Percentiles rank a stretch among this genome's conserved stretches.
Evolutionary conservation across 2,797 vertebrate species (phyloP).

Genomic region (Siniperca undulata): DNA sequence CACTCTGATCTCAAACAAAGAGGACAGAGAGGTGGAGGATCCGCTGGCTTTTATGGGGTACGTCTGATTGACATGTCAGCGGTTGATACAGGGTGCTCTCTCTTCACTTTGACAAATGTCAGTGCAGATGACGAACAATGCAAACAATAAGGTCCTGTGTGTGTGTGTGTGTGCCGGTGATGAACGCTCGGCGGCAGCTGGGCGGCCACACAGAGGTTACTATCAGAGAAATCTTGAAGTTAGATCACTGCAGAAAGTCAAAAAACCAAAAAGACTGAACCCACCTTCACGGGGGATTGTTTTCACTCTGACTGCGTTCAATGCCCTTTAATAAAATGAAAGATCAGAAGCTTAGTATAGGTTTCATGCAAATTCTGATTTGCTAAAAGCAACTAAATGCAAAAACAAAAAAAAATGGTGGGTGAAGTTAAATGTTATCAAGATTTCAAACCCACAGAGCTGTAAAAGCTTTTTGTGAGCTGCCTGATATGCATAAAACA

Average conservation of each 20-base stretch:
- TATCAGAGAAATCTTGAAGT: slow-evolving; percentile 40
- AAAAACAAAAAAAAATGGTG: not conserved
- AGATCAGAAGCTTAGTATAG: not conserved
- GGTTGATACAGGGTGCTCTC: slow-evolving; percentile 21
- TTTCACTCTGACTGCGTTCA: not conserved
- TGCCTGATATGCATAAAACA: slow-evolving; percentile 23
- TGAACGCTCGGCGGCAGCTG: slow-evolving; percentile 21
- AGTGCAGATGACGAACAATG: slow-evolving; percentile 36
- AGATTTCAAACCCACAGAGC: slow-evolving; percentile 56
- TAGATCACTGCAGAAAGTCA: slow-evolving; percentile 29
- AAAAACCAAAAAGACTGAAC: slow-evolving; percentile 14
- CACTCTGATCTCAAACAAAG: slow-evolving; percentile 40
- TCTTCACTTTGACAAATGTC: slow-evolving; percentile 42
- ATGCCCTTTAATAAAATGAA: slow-evolving; percentile 18
- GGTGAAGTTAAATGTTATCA: slow-evolving; percentile 55
- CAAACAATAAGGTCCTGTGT: slow-evolving; percentile 53
- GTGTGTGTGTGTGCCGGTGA: slow-evolving; percentile 31
- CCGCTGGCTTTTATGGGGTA: slow-evolving; percentile 20
- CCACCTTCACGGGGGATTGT: not conserved
- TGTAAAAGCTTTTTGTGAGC: not conserved
- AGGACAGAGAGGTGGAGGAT: slow-evolving; percentile 28
- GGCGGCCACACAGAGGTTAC: slow-evolving; percentile 31
- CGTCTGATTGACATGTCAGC: slow-evolving; percentile 43
- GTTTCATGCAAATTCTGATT: slow-evolving; percentile 48
- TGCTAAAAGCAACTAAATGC: slow-evolving; percentile 14